Percentiles rank a stretch among this genome's conserved stretches.
Evolutionary conservation across 2,888 invertebrate genomes (phyloP).

Genomic region (Clanis bilineata): DNA sequence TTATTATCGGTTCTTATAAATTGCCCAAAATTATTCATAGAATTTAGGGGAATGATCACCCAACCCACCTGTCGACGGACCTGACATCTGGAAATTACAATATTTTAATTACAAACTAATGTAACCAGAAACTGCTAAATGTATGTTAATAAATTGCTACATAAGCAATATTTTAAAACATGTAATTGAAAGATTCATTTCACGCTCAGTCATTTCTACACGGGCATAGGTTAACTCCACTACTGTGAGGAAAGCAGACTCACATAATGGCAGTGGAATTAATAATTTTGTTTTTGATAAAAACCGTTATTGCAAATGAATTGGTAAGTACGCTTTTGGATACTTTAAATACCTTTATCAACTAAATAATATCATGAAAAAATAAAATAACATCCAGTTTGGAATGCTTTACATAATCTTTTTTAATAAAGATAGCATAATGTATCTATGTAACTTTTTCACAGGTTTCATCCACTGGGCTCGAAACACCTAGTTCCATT

Average conservation of each 20-base stretch:
- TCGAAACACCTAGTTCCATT: neutral
- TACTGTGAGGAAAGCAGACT: neutral
- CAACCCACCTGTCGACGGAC: too few species aligned
- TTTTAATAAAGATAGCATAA: too few species aligned
- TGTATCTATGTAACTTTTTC: neutral
- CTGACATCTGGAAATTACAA: neutral
- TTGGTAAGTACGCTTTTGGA: neutral
- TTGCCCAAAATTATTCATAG: too few species aligned
- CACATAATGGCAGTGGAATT: constrained; percentile 8
- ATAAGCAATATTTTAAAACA: neutral
- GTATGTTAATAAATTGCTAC: neutral
- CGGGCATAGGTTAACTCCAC: neutral
- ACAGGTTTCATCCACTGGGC: neutral
- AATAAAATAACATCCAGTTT: too few species aligned
- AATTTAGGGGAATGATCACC: too few species aligned
- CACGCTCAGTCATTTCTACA: neutral
- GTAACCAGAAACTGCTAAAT: neutral
- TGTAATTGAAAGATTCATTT: constrained; percentile 6
- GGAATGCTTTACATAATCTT: neutral
- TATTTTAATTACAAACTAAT: neutral
- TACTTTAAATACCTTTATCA: neutral
- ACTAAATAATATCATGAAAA: neutral
- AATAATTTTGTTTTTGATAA: neutral
- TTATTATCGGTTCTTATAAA: too few species aligned
- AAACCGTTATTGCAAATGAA: neutral